phyloP scores from a whole-genome alignment of 2,888 invertebrate genomes.

The Eristalis intricaria region DNA sequence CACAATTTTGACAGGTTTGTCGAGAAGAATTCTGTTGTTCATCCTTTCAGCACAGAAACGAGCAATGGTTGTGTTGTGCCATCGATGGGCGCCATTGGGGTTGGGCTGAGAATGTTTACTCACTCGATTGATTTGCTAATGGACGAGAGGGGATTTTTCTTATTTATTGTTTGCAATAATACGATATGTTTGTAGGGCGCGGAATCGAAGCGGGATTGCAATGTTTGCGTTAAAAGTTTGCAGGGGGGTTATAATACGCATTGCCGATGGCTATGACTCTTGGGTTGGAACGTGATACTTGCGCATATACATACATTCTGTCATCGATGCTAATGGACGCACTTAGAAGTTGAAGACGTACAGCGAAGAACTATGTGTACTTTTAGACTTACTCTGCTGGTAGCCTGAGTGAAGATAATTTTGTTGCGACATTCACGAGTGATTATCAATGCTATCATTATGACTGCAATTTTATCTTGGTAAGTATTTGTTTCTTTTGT shows the following conservation, averaged over 20 bases:
- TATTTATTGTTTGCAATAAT: neutral
- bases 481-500: neutral
- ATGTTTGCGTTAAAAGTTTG: neutral
- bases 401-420: neutral
- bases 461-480: neutral
- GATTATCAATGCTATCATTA: neutral
- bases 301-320: neutral
- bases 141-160: neutral
- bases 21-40: neutral
- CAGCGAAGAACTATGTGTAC: neutral
- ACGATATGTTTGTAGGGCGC: neutral
- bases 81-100: conserved; percentile 13
- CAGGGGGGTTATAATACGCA: neutral
- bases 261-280: neutral
- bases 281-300: neutral
- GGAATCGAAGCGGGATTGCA: neutral
- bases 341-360: neutral
- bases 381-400: neutral
- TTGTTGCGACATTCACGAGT: neutral
- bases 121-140: neutral
- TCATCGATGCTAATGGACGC: neutral
- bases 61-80: neutral
- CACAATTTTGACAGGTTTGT: conserved; percentile 11
- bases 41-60: neutral
- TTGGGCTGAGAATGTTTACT: neutral